Conservation (phyloP, 2,888 invertebrate species). For the Tromatobia lineatoria region DNA sequence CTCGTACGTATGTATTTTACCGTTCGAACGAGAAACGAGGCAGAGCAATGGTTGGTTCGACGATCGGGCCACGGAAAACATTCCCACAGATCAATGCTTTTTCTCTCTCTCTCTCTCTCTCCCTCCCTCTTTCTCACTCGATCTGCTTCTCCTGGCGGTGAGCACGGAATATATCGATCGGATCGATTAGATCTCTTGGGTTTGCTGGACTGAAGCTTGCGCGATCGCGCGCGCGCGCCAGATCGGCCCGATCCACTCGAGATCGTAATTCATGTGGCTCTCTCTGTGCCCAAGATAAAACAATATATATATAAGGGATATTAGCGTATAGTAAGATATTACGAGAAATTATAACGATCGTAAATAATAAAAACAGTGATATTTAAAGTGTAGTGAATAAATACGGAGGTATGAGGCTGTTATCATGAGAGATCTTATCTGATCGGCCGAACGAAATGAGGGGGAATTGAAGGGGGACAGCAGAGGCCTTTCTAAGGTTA, state of each 20-base stretch:
- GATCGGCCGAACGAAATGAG: slow-evolving; percentile 47
- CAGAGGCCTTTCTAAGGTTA: slow-evolving; percentile 29
- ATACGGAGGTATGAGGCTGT: slow-evolving; percentile 44
- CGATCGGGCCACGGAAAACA: slow-evolving; percentile 66
- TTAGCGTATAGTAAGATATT: slow-evolving; percentile 47
- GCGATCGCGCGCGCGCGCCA: slow-evolving; percentile 3
- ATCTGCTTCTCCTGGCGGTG: slow-evolving; percentile 16
- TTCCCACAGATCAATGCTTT: slow-evolving; percentile 69
- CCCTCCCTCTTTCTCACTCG: slow-evolving; percentile 5
- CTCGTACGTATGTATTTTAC: slow-evolving; percentile 54
- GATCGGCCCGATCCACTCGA: slow-evolving; percentile 28
- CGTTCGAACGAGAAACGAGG: slow-evolving; percentile 62
- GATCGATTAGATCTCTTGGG: slow-evolving; percentile 64
- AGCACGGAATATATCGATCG: slow-evolving; percentile 47
- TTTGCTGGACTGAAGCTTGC: slow-evolving; percentile 43
- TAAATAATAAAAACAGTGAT: slow-evolving; percentile 33
- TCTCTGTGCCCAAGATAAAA: slow-evolving; percentile 32
- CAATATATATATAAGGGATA: slow-evolving; percentile 45
- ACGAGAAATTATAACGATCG: slow-evolving; percentile 59
- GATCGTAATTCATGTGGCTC: slow-evolving; percentile 55
- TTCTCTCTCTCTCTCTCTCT: slow-evolving; percentile 37
- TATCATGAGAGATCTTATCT: slow-evolving; percentile 48
- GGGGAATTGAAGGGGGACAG: slow-evolving; percentile 21
- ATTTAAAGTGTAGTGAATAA: slow-evolving; percentile 52
- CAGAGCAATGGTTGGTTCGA: slow-evolving; percentile 56